These are phyloP conservation scores for Sprattus sprattus DNA, from an alignment of 2,113 vertebrate genomes.

Conservation along the genomic window DNA sequence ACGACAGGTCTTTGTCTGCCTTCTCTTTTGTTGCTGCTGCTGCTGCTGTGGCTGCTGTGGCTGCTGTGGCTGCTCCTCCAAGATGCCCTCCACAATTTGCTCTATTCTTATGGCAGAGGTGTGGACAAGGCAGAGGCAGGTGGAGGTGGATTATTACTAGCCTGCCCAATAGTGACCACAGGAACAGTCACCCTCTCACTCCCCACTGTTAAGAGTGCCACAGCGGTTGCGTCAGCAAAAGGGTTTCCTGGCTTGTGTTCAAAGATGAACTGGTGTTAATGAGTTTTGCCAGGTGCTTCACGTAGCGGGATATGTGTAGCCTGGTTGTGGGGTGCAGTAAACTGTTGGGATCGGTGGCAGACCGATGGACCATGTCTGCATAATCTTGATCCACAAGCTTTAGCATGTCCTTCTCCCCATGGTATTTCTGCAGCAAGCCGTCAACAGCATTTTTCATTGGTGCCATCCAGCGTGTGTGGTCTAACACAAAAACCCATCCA, in stretches of 20 bases:
- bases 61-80: conserved; percentile 22
- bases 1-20: conserved; percentile 22
- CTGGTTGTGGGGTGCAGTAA: conserved; percentile 4
- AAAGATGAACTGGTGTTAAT: conserved; percentile 26
- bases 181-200: background rate
- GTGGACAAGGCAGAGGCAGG: background rate
- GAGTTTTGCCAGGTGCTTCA: conserved; percentile 22
- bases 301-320: conserved; percentile 10
- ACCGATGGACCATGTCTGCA: conserved; percentile 20
- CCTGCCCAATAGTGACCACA: background rate
- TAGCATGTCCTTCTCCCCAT: conserved; percentile 26
- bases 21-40: conserved; percentile 10
- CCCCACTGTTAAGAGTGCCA: background rate
- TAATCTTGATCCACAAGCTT: conserved; percentile 24
- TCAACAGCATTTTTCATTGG: conserved; percentile 15
- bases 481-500: too few species aligned
- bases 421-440: conserved; percentile 26
- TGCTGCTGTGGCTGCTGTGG: conserved; percentile 24
- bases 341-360: conserved; percentile 25
- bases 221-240: conserved; percentile 21
- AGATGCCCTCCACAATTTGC: conserved; percentile 16
- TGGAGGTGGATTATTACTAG: background rate
- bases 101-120: conserved; percentile 17
- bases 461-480: too few species aligned
- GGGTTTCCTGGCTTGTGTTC: background rate